A percentile compares a stretch with the other conserved stretches of the same genome.
Evolutionary conservation across 2,113 vertebrate species (phyloP).

Genomic region (Lipophrys pholis): DNA sequence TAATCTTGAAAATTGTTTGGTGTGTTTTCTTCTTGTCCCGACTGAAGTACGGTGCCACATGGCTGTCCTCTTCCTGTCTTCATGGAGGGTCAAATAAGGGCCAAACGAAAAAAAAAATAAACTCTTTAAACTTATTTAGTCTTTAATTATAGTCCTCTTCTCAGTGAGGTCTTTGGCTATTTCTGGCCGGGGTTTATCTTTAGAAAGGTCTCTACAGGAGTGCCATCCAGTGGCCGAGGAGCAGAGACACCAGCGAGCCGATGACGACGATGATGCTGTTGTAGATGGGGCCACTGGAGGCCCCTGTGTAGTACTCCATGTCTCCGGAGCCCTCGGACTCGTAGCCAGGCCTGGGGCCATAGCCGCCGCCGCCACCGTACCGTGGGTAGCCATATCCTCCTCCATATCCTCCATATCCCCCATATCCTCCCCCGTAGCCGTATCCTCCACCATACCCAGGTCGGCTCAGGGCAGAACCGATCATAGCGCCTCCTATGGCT

Average conservation of each 20-base stretch:
- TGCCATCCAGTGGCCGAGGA: conserved; percentile 71
- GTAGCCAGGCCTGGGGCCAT: conserved; percentile 56
- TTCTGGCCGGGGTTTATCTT: conserved; percentile 10
- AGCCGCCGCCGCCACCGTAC: conserved; percentile 37
- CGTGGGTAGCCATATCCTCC: conserved; percentile 39
- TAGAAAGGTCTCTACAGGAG: conserved; percentile 48
- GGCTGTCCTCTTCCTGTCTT: conserved; percentile 2
- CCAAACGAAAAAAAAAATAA: not conserved
- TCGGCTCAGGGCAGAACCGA: conserved; percentile 81
- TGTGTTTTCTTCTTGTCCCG: not conserved
- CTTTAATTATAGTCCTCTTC: not conserved
- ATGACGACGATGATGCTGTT: conserved; percentile 73
- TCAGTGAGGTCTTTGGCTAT: not conserved
- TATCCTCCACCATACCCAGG: conserved; percentile 72
- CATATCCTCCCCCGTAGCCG: conserved; percentile 56
- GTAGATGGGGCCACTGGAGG: conserved; percentile 71
- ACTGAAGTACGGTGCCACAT: not conserved
- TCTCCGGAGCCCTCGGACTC: conserved; percentile 78
- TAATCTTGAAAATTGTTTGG: not conserved
- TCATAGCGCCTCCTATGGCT: conserved; percentile 77
- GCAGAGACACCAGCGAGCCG: conserved; percentile 67
- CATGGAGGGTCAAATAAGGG: conserved; percentile 1
- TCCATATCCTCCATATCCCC: conserved; percentile 41
- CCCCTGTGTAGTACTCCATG: conserved; percentile 64
- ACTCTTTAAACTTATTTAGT: not conserved